Percentiles rank a stretch among this genome's conserved stretches.
Evolutionary conservation across 2,797 vertebrate species (phyloP).

Genomic region (Microchirus variegatus): DNA sequence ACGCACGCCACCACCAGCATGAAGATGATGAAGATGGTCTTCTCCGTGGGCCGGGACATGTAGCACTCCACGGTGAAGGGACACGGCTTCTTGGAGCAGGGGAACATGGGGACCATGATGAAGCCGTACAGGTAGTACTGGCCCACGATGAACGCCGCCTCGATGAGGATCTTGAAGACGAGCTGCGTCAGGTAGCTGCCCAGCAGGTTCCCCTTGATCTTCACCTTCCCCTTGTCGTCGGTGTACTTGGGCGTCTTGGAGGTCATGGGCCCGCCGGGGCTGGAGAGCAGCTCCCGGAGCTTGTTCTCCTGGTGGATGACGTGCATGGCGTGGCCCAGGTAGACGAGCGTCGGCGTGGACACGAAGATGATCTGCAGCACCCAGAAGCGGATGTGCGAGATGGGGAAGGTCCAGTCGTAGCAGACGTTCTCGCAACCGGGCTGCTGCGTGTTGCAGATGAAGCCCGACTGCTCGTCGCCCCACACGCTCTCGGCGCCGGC

Average conservation of each 20-base stretch:
- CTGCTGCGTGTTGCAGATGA: constrained; percentile 92
- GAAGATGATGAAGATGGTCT: constrained; percentile 75
- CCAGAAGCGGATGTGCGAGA: constrained; percentile 97
- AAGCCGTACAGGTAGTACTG: constrained; percentile 97
- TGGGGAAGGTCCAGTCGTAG: constrained; percentile 94
- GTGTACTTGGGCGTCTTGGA: constrained; percentile 83
- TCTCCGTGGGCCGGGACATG: constrained; percentile 71
- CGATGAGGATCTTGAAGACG: constrained; percentile 89
- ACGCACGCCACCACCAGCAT: constrained; percentile 73
- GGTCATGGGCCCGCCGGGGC: constrained; percentile 48
- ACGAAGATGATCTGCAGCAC: constrained; percentile 95
- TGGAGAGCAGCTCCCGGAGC: constrained; percentile 78
- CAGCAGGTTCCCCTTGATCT: constrained; percentile 90
- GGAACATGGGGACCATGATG: constrained; percentile 89
- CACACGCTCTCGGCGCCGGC: constrained; percentile 92
- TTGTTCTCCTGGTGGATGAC: constrained; percentile 90
- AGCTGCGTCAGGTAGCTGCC: constrained; percentile 90
- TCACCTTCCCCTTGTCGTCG: constrained; percentile 84
- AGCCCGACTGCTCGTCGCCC: constrained; percentile 93
- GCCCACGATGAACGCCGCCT: constrained; percentile 89
- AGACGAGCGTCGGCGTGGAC: constrained; percentile 81
- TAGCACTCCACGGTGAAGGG: constrained; percentile 84
- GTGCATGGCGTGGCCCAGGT: constrained; percentile 82
- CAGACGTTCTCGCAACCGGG: constrained; percentile 97
- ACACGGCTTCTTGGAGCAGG: constrained; percentile 88